Conservation (phyloP, 2,113 vertebrate genomes). For the Leiothrix lutea region DNA sequence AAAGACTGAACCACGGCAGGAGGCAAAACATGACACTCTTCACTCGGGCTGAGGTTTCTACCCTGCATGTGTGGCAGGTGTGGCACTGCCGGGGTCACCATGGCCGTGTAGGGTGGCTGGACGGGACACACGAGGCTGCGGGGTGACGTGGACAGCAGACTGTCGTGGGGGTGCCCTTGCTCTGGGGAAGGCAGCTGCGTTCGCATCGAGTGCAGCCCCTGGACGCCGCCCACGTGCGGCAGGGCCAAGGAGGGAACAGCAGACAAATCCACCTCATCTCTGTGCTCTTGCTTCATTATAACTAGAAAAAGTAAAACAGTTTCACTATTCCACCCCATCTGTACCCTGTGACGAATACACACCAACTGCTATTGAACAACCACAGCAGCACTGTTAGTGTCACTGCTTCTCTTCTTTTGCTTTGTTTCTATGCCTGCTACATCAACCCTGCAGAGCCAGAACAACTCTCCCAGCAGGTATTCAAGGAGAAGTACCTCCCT, state of each 20-base stretch:
- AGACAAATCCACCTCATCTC: constrained; percentile 89
- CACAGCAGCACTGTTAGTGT: neutral
- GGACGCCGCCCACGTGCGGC: constrained; percentile 73
- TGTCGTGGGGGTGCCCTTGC: constrained; percentile 82
- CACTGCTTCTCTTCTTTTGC: neutral
- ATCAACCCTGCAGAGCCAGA: neutral
- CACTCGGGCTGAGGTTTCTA: constrained; percentile 80
- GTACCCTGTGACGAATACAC: neutral
- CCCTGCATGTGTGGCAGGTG: constrained; percentile 88
- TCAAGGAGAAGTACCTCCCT: neutral
- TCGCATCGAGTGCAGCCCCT: constrained; percentile 72
- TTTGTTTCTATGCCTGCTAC: neutral
- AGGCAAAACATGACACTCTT: constrained; percentile 84
- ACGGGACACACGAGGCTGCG: constrained; percentile 83
- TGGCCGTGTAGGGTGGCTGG: constrained; percentile 81
- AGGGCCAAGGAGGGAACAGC: constrained; percentile 81
- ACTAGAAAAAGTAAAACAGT: constrained; percentile 72
- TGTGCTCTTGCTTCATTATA: constrained; percentile 92
- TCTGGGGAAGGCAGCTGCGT: constrained; percentile 88
- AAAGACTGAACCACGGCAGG: constrained; percentile 82
- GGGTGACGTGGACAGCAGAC: constrained; percentile 83
- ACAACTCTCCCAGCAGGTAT: neutral
- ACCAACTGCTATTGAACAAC: neutral
- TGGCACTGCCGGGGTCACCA: constrained; percentile 85
- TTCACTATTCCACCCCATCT: neutral